Conservation (phyloP, 2,113 vertebrate species). For the Motacilla alba region DNA sequence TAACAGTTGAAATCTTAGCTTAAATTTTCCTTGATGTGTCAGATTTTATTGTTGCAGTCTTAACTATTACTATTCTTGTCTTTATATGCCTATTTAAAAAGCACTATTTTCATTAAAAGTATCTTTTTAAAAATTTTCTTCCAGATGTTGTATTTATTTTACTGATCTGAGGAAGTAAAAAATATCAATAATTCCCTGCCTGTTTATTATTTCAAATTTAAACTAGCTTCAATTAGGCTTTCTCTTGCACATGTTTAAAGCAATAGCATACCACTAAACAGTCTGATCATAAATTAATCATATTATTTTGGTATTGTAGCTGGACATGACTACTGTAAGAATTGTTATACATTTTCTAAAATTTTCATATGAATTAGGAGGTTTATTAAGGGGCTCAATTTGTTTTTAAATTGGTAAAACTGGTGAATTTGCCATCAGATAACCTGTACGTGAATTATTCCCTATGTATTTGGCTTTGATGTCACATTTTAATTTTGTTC, state of each 20-base stretch:
- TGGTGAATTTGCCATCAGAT: not conserved
- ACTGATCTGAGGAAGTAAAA: not conserved
- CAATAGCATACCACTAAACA: not conserved
- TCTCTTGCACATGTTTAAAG: not conserved
- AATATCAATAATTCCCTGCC: not conserved
- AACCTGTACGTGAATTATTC: not conserved
- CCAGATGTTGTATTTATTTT: not conserved
- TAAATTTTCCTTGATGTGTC: not conserved
- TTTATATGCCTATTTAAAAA: not conserved
- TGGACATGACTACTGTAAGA: slow-evolving; percentile 1
- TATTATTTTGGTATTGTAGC: slow-evolving; percentile 1
- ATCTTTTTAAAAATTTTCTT: not conserved
- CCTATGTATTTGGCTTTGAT: not conserved
- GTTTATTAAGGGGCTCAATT: not conserved
- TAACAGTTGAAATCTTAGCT: not conserved
- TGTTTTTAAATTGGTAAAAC: not conserved
- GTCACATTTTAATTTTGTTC: not conserved
- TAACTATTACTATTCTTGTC: not conserved
- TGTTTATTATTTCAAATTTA: not conserved
- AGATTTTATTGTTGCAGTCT: not conserved
- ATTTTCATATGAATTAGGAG: not conserved
- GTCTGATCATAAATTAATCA: not conserved
- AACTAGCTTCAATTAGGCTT: not conserved
- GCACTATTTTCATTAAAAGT: not conserved
- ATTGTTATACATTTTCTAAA: not conserved